A percentile compares a stretch with the other conserved stretches of the same genome.
phyloP scores from a whole-genome alignment of 2,113 vertebrate species.

The Perca flavescens region DNA sequence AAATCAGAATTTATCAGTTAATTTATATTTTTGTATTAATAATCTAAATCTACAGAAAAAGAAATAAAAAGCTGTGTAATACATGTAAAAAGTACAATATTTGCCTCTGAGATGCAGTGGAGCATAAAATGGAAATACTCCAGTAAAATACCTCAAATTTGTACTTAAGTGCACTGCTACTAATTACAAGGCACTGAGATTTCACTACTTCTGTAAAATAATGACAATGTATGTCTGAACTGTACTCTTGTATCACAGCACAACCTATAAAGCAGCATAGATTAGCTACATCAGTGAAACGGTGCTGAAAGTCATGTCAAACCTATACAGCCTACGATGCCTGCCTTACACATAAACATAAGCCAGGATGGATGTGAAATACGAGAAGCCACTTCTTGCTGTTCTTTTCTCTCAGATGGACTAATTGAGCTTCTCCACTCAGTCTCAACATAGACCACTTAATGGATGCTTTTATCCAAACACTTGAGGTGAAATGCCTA shows the following conservation, averaged over 20 bases:
- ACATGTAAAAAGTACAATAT: neutral
- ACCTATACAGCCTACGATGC: neutral
- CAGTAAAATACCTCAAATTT: neutral
- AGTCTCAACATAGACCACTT: conserved; percentile 4
- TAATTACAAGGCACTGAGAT: neutral
- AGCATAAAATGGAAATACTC: neutral
- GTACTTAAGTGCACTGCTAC: neutral
- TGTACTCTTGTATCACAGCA: no score
- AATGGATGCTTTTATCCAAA: conserved; percentile 45
- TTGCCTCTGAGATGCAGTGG: neutral
- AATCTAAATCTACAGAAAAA: neutral
- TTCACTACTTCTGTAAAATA: no score
- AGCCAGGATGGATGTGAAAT: neutral
- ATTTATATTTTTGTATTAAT: neutral
- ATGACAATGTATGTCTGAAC: no score
- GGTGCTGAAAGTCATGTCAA: conserved; percentile 4
- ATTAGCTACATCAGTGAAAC: neutral
- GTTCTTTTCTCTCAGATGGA: neutral
- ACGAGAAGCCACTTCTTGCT: neutral
- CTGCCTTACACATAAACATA: neutral
- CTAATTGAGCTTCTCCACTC: conserved; percentile 32
- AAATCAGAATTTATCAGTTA: neutral
- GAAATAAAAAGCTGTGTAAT: neutral
- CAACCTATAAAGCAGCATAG: neutral
- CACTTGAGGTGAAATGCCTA: neutral